Base-by-base conservation (phyloP, 1,140 invertebrate species). In the Drosophila yakuba region DNA sequence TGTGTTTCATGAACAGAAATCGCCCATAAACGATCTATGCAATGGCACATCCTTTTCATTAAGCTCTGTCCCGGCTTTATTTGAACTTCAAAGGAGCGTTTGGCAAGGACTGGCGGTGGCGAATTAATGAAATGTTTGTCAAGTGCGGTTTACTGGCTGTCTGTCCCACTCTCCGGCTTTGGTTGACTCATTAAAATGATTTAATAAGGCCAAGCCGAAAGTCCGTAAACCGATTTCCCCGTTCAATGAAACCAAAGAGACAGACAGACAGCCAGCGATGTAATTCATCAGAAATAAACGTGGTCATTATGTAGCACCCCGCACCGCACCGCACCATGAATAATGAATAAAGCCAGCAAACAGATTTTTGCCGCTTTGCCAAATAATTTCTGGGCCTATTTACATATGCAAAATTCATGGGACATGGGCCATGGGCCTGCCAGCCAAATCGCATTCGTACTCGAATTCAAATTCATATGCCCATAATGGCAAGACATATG, bases 141-240 rank as follows among this genome's bases (percentile, higher is more conserved):
- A 58, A 81, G 74, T 88, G 74, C 58, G 79, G 58, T 73, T 83
- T 64, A 45, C 43, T 25, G 52, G 51, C 39, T 57, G 55, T 56
- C 41, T 84, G 28, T 25, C 66, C 48, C 55, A 47, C 61, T 71
- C 51, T 17, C 6, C 14, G 47, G 45, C 35, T 47, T 73, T 81
- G 71, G 80, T 81, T 86, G 68, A 63, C 82, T 89, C 84, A 88
- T 88, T 88, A 80, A 88, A 88, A 89, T 88, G 83, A 88, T 89
- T 83, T 78, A 88, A 83, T 82, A 85, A 67, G 63, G 66, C 47
- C 67, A 28, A 52, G 45, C 60, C 47, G 48, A 76, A 45, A 55
- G 48, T 51, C 62, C 73, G 45, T 47, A 56, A 77, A 54, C 62
- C 56, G 52, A 71, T 71, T 71, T 69, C 0, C 10, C 44, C 25